Base-by-base conservation (phyloP, 2,113 vertebrate genomes). In the Scortum barcoo region DNA sequence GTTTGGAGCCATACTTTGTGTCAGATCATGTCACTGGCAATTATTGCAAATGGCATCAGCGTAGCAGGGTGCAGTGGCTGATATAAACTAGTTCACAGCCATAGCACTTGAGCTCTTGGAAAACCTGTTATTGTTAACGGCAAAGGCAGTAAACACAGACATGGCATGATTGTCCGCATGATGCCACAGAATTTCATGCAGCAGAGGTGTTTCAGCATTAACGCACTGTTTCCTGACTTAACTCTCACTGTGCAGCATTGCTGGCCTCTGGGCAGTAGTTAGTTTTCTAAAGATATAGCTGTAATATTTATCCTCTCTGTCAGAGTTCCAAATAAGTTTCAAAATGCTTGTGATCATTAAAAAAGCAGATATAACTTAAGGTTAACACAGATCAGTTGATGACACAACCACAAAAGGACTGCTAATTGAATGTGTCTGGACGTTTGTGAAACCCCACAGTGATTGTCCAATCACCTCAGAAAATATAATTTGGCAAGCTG, bases 1-100 rank as follows among this genome's bases (percentile, higher is more conserved):
- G 77, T 86, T 81, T 53, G 58, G 30, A 89, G 86, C 82, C 84
- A 60, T 66, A 81, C 72, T 80, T 83, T 76, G 76, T 86, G 82
- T 85, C 88, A 79, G 82, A 84, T 80, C 69, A 66, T 73, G 81
- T 89, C 86, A 42, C 67, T 67, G 20, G 61, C 66, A 84, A 86
- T 89, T 80, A 86, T 74, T 63, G 56, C 69, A 83, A 90, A 90
- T 79, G 80, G 76, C 83, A 56, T 80, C 65, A 76, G 73, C 70
- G 72, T 54, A n/a, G 54, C 24, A 69, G 71, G 58, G 58, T 66
- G 80, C 61, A 61, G 4, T 42, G 30, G 48, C 62, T 80, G 63
- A 86, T 80, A 78, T 76, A 56, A 90, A 77, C 48, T 42, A 56
- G 28, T 58, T 85, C 40, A 12, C 70, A 56, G 57, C 69, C 33